Conservation (phyloP, 2,113 vertebrate species). For the Helogale parvula region DNA sequence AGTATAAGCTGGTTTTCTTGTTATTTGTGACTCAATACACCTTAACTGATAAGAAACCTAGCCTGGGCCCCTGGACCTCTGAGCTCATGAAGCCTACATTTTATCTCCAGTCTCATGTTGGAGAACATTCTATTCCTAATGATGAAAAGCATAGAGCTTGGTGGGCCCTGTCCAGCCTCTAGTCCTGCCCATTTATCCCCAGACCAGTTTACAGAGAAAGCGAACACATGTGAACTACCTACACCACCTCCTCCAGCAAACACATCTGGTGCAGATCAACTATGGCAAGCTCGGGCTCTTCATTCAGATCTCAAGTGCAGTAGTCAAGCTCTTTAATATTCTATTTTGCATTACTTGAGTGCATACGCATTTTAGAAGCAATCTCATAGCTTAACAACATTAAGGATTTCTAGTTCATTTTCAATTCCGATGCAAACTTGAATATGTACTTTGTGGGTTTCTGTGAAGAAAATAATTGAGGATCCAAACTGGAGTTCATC, state of each 20-base stretch:
- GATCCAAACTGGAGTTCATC: conserved; percentile 77
- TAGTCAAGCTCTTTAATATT: conserved; percentile 78
- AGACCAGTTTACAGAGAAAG: not conserved
- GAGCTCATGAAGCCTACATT: not conserved
- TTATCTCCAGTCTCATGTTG: not conserved
- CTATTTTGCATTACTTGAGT: conserved; percentile 78
- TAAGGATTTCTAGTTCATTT: conserved; percentile 73
- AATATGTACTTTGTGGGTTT: conserved; percentile 80
- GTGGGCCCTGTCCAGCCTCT: not conserved
- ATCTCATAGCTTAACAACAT: conserved; percentile 72
- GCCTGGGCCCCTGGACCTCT: not conserved
- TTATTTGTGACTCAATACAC: not conserved
- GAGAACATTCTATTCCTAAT: not conserved
- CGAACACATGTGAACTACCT: not conserved
- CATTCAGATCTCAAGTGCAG: conserved; percentile 75
- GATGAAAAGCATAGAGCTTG: not conserved
- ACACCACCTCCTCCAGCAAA: not conserved
- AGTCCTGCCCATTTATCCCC: not conserved
- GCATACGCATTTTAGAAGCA: conserved; percentile 78
- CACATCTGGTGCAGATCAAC: conserved; percentile 20
- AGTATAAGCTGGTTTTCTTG: not conserved
- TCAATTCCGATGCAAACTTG: conserved; percentile 74
- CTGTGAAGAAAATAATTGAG: conserved; percentile 81
- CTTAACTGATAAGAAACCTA: not conserved
- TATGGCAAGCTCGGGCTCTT: conserved; percentile 65